phyloP scores from a whole-genome alignment of 1,140 invertebrate genomes.

The Uloborus diversus region DNA sequence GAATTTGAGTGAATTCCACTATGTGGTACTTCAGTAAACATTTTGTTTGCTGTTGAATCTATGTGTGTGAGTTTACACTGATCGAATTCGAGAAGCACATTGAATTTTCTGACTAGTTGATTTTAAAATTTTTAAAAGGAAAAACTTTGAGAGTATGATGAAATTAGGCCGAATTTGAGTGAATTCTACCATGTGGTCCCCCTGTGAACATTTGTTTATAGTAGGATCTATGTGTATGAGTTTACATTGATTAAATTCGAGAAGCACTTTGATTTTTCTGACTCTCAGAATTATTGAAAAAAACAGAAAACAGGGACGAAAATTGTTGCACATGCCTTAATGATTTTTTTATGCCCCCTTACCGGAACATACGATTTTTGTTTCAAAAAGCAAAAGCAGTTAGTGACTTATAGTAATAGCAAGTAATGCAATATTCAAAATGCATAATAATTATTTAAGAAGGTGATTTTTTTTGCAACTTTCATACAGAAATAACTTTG shows the following conservation, averaged over 20 bases:
- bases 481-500: too few relatives aligned
- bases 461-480: too few relatives aligned
- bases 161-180: slow-evolving; percentile 50
- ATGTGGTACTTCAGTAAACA: not conserved
- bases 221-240: slow-evolving; percentile 1
- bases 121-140: not conserved
- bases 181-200: not conserved
- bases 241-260: slow-evolving; percentile 26
- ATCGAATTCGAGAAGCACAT: slow-evolving; percentile 26
- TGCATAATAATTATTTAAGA: too few relatives aligned
- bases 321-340: too few relatives aligned
- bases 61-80: not conserved
- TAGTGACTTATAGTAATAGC: too few relatives aligned
- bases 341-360: too few relatives aligned
- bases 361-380: too few relatives aligned
- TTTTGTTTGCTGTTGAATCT: slow-evolving; percentile 7
- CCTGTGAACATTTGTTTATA: not conserved
- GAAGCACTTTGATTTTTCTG: slow-evolving; percentile 11
- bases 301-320: too few relatives aligned
- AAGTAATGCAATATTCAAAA: too few relatives aligned
- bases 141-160: slow-evolving; percentile 14
- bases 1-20: slow-evolving; percentile 36
- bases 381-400: too few relatives aligned
- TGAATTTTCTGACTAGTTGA: slow-evolving; percentile 10
- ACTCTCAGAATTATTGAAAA: not conserved